Base-by-base conservation (phyloP, 2,888 invertebrate species). In the Crepidodera aurea region DNA sequence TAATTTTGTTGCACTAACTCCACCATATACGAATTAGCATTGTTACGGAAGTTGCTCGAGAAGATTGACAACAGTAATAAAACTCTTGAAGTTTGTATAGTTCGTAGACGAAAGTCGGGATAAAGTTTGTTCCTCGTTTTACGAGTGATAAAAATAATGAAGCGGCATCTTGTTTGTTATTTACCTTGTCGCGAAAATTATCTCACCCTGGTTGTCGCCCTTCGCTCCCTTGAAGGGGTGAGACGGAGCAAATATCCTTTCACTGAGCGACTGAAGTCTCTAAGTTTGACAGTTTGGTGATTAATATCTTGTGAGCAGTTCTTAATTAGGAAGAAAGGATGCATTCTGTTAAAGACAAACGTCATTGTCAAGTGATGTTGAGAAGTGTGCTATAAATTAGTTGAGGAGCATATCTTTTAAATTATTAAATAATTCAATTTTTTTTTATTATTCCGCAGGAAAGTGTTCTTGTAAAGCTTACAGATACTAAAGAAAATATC, bases 241-340 rank as follows among this genome's bases (percentile, higher is more conserved):
- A 53, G 22, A 53, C 16, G 19, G 40, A 25, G 25, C 46, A 27
- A 25, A 46, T 46, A 27, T 46, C 48, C 29, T 48, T 48, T 25
- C 56, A 27, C 12, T 2, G 18, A 50, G 27, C 48, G 39, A 32
- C 25, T 18, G 8, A n/a, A 48, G 37, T 57, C 44, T 34, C 37
- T 8, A 61, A 56, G 55, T 61, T 56, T 61, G 61, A 61, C 61
- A 51, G 50, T 40, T 56, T 13, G 51, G 56, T 61, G 61, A 61
- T 61, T 61, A 61, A 61, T 61, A 51, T 61, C 51, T 42, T 44
- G 42, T 56, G 42, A 54, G 44, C 42, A 42, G 56, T 25, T 40
- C 56, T 61, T 61, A 56, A 61, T 61, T 61, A 56, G 51, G 50
- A 55, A 25, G 61, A 37, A 29, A 48, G 42, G 50, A 60, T 60